Evolutionary conservation across 2,888 invertebrate species (phyloP).

Genomic region (Pseudoips prasinana): DNA sequence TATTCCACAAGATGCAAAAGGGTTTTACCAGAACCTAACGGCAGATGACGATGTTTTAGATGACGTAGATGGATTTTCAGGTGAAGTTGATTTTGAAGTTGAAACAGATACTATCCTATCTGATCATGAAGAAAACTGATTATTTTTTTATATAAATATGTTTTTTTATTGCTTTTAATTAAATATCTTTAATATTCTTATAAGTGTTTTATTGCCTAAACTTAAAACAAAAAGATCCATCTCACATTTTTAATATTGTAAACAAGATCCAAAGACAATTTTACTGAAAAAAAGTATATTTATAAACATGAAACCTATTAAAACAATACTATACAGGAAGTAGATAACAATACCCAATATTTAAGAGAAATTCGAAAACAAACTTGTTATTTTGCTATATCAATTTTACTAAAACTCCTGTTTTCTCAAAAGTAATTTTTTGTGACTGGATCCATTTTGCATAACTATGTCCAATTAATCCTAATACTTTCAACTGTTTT

Average conservation of each 20-base stretch:
- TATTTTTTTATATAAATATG: background rate
- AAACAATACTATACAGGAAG: conserved; percentile 5
- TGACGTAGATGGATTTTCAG: conserved; percentile 10
- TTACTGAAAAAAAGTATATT: conserved; percentile 7
- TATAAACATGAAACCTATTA: conserved; percentile 5
- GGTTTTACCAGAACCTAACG: conserved; percentile 7
- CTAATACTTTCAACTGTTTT: too few species aligned
- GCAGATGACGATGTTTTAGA: conserved; percentile 5
- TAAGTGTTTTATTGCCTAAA: conserved; percentile 1
- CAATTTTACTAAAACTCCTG: conserved; percentile 7
- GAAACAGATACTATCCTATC: conserved; percentile 5
- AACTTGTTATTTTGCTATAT: conserved; percentile 5
- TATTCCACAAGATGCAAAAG: conserved; percentile 12
- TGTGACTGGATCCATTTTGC: conserved; percentile 5
- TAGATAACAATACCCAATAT: conserved; percentile 5
- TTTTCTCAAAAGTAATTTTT: conserved; percentile 5
- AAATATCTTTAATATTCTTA: conserved; percentile 1
- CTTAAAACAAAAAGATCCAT: conserved; percentile 4
- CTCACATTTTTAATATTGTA: conserved; percentile 3
- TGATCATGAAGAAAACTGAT: conserved; percentile 3
- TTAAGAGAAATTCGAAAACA: conserved; percentile 2
- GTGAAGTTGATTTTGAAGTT: conserved; percentile 2
- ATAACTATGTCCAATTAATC: background rate
- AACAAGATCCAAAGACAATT: conserved; percentile 2
- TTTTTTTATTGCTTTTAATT: conserved; percentile 3